Percentiles rank a stretch among this genome's conserved stretches.
These are phyloP conservation scores for Sapayoa aenigma DNA, from an alignment of 2,113 vertebrate species.

Conservation along the genomic window DNA sequence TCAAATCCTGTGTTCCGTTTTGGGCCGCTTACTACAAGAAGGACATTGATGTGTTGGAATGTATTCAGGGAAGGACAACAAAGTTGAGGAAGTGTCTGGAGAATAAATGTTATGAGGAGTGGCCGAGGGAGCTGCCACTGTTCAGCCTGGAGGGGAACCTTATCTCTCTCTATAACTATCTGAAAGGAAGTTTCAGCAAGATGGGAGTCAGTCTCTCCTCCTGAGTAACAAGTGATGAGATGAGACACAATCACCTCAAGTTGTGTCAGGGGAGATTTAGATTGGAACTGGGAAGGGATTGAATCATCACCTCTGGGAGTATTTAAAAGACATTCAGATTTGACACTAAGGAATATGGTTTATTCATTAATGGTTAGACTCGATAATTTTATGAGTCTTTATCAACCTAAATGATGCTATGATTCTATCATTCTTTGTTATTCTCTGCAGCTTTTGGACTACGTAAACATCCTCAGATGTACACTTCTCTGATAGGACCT, in stretches of 20 bases:
- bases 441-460: background rate
- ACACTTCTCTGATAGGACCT: background rate
- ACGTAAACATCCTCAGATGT: background rate
- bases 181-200: background rate
- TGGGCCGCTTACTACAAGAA: background rate
- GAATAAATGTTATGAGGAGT: background rate
- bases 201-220: background rate
- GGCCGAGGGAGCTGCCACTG: fast-evolving
- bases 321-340: background rate
- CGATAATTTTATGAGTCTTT: background rate
- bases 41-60: background rate
- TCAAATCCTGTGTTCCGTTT: background rate
- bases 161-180: no score
- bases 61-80: background rate
- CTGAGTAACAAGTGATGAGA: background rate
- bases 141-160: background rate
- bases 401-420: background rate
- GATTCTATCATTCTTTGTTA: background rate
- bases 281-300: background rate
- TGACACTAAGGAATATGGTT: background rate
- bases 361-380: background rate
- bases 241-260: background rate
- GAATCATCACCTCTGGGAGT: background rate
- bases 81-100: background rate
- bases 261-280: background rate